phyloP scores from a whole-genome alignment of 2,888 invertebrate species.

The Acleris holmiana region DNA sequence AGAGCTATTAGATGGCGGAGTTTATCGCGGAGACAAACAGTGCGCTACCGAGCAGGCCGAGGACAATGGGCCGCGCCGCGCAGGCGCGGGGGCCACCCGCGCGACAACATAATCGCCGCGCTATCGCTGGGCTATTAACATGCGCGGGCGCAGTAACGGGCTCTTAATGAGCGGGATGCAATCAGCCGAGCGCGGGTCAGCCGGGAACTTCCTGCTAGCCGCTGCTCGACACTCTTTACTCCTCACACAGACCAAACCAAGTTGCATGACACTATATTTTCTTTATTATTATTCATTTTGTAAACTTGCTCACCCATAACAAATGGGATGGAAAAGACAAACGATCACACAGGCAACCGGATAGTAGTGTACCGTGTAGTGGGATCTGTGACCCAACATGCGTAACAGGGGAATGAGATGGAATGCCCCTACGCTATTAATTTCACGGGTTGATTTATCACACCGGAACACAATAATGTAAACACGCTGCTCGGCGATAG shows the following conservation, averaged over 20 bases:
- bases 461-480: too few relatives aligned
- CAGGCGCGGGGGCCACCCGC: slow-evolving; percentile 26
- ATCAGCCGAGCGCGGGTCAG: slow-evolving; percentile 2
- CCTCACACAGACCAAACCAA: background rate
- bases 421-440: too few relatives aligned
- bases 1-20: slow-evolving; percentile 34
- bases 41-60: slow-evolving; percentile 23
- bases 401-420: too few relatives aligned
- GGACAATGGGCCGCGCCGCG: slow-evolving; percentile 31
- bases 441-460: too few relatives aligned
- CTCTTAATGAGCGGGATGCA: background rate
- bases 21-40: slow-evolving; percentile 29
- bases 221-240: background rate
- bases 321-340: too few relatives aligned
- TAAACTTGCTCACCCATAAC: too few relatives aligned
- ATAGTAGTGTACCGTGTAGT: too few relatives aligned
- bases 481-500: too few relatives aligned
- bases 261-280: too few relatives aligned
- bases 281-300: too few relatives aligned
- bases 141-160: slow-evolving; percentile 18
- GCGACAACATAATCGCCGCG: slow-evolving; percentile 32
- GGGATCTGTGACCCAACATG: too few relatives aligned
- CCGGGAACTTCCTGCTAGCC: background rate
- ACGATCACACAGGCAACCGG: too few relatives aligned
- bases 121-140: slow-evolving; percentile 21